Base-by-base conservation (phyloP, 2,888 invertebrate genomes). In the Strigamia crassipes region DNA sequence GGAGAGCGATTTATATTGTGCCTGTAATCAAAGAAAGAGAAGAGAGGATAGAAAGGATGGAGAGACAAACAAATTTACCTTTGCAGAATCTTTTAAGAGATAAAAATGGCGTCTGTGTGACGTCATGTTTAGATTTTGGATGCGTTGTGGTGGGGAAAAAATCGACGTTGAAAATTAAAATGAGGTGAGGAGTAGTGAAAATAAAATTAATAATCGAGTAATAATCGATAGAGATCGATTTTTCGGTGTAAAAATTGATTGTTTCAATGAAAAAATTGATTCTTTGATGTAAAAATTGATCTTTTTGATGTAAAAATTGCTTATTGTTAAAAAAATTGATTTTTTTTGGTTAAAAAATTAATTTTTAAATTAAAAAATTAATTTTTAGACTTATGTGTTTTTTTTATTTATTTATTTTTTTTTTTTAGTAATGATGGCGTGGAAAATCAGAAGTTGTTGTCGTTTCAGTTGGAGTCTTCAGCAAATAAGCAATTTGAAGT, bases 1-100 rank as follows among this genome's bases (percentile, higher is more conserved):
- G 82, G 82, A 78, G 82, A 34, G 78, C 46, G 10, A 46, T 23
- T 23, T 31, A 13, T 8, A 81, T 82, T 46, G 79, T 41, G 15
- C 34, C 21, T 0, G 6, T 38, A 51, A 12, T 18, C 51, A 15
- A 5, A 51, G 51, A 51, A 18, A 51, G 51, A 1, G 51, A 51
- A 3, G 12, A 51, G 15, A 51, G 18, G 18, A 51, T 27, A 27
- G 27, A 3, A 27, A 1, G 27, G 27, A 27, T 3, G 27, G 27
- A 27, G 27, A 3, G 27, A 1, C 27, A 27, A 27, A 27, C 27
- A 2, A 27, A 12, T 51, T 15, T 51, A 6, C 8, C n/a, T 6
- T 51, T 51, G 18, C n/a, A 51, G 15, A 51, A 18, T 3, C 51
- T 51, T 51, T 18, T 51, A 12, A 51, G 15, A 0, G 18, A 51